Base-by-base conservation (phyloP, 2,888 invertebrate genomes). In the Phaonia tiefii region DNA sequence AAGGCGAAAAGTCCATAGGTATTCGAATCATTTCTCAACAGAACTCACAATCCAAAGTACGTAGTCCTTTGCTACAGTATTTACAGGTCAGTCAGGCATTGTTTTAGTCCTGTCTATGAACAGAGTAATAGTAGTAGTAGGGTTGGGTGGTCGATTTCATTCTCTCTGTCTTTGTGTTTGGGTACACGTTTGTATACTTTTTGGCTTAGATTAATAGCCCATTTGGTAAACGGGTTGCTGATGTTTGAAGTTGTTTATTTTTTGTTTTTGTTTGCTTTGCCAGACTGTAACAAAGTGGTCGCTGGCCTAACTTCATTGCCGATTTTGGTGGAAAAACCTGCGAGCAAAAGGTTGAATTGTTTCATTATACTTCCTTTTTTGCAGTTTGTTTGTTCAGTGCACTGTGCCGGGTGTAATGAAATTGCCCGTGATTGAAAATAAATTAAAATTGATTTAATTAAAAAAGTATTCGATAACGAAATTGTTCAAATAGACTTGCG, bases 381-480 rank as follows among this genome's bases (percentile, higher is more conserved):
- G n/a, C 15, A 3, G 25, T 22, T 22, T 15, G 3, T 15, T 5
- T 46, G n/a, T 22, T 44, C 7, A 44, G 13, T 25, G 54, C 54
- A 8, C 13, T 20, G 54, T 4, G 54, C 13, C 25, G 65, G 46
- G 42, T 7, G 58, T 65, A 77, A 74, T 31, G 54, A 42, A 71
- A 76, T 63, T 39, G 54, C 20, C 42, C 20, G 42, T n/a, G 42
- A 66, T 74, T 56, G 74, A 54, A 66, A 37, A 56, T 46, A 66
- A 66, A 74, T 58, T 66, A 31, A 58, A 66, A 31, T 74, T 46
- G 66, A 56, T 74, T 74, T 66, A 74, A 66, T 74, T 74, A 74
- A 66, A 74, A 73, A 54, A 20, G 13, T 22, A 54, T 54, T 54
- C 2, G 54, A 25, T 54, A 54, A 13, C 54, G 25, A 25, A 13